These are phyloP conservation scores for Cecidostiba fungosa DNA, from an alignment of 2,888 invertebrate genomes.

Conservation along the genomic window DNA sequence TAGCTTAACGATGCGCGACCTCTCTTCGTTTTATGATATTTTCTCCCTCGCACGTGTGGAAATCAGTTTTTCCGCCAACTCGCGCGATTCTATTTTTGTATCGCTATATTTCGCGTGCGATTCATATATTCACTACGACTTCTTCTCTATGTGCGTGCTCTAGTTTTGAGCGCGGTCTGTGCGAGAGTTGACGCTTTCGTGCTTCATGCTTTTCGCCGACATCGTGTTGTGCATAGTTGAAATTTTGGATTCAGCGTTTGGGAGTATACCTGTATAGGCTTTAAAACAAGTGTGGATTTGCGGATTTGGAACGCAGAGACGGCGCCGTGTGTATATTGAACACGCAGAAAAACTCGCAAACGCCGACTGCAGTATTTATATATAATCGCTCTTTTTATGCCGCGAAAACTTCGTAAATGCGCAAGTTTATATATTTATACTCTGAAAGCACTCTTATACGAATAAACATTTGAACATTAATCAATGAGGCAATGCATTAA, in stretches of 20 bases:
- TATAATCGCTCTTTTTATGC: too few species aligned
- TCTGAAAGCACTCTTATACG: too few species aligned
- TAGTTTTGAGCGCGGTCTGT: too few species aligned
- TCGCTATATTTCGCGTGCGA: background rate
- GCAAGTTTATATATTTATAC: too few species aligned
- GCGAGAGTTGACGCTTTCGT: too few species aligned
- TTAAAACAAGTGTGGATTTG: background rate
- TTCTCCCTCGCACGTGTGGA: background rate
- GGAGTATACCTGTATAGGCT: background rate
- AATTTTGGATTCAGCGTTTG: background rate
- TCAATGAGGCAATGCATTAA: background rate
- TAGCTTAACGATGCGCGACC: conserved; percentile 30
- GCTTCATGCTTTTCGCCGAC: background rate
- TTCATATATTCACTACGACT: background rate
- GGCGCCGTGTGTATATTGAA: background rate
- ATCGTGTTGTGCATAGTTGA: background rate
- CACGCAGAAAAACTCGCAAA: background rate
- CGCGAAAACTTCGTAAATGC: too few species aligned
- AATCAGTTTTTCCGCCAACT: conserved; percentile 15
- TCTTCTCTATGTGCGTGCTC: background rate
- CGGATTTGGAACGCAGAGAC: background rate
- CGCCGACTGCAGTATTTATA: background rate
- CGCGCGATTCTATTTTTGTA: background rate
- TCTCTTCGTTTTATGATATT: background rate
- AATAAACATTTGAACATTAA: too few species aligned